Evolutionary conservation across 2,113 vertebrate genomes (phyloP).

Genomic region (Tragelaphus imberbis): DNA sequence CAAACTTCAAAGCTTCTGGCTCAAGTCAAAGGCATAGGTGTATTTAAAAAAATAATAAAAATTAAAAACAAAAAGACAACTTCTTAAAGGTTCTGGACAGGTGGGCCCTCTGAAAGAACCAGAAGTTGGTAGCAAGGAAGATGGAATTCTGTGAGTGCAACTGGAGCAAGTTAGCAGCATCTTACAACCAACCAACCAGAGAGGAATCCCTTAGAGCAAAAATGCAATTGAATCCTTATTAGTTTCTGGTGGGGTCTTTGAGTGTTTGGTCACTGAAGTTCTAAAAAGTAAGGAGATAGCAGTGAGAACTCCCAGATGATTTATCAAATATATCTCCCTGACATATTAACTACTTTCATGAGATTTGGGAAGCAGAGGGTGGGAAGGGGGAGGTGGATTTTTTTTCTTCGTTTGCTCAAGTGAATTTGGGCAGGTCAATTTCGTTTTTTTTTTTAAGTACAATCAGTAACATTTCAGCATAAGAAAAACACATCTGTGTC

Average conservation of each 20-base stretch:
- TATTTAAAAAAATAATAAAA: conserved; percentile 38
- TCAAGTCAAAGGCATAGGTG: conserved; percentile 41
- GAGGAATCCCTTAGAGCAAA: neutral
- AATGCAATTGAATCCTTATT: neutral
- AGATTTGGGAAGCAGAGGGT: neutral
- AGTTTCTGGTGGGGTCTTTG: neutral
- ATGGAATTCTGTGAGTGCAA: neutral
- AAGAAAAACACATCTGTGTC: neutral
- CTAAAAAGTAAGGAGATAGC: neutral
- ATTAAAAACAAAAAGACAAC: neutral
- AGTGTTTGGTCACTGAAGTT: neutral
- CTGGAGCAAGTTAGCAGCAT: neutral
- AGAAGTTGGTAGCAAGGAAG: neutral
- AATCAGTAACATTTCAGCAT: neutral
- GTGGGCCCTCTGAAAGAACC: neutral
- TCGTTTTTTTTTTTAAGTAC: conserved; percentile 17
- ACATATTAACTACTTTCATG: neutral
- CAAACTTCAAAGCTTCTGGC: conserved; percentile 56
- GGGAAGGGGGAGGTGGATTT: neutral
- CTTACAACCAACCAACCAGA: neutral
- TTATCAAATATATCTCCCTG: neutral
- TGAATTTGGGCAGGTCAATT: neutral
- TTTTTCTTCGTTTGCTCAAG: neutral
- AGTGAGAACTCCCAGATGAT: neutral
- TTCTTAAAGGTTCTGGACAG: conserved; percentile 30